These are phyloP conservation scores for Pseudomyrmex concolor DNA, from an alignment of 1,140 invertebrate genomes.

Conservation along the genomic window DNA sequence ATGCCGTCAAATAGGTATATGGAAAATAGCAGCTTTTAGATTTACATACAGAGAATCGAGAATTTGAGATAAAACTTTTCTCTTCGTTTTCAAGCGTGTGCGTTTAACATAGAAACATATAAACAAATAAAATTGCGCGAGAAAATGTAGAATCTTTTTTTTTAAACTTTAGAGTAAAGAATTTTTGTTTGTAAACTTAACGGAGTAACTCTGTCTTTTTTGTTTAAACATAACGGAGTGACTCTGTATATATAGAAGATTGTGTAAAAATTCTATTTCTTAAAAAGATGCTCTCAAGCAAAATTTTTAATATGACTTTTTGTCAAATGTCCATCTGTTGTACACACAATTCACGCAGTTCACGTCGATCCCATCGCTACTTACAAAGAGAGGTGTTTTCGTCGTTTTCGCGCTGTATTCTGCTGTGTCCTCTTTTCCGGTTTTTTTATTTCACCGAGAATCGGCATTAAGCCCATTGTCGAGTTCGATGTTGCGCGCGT, in stretches of 20 bases:
- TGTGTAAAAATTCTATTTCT: too few relatives aligned
- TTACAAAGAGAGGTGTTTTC: background rate
- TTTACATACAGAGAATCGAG: background rate
- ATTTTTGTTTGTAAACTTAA: too few relatives aligned
- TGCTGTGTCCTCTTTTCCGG: background rate
- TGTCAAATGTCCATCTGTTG: too few relatives aligned
- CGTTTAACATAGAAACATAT: background rate
- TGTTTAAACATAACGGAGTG: too few relatives aligned
- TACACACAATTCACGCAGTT: too few relatives aligned
- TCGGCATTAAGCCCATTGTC: constrained; percentile 50
- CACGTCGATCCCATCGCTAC: constrained; percentile 8
- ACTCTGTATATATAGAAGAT: too few relatives aligned
- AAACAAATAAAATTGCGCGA: background rate
- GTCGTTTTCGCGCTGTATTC: constrained; percentile 13
- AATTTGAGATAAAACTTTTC: background rate
- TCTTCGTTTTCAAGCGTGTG: background rate
- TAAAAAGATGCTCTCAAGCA: too few relatives aligned
- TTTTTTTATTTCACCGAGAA: constrained; percentile 14
- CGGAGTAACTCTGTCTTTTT: too few relatives aligned
- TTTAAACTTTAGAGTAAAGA: too few relatives aligned
- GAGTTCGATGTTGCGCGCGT: constrained; percentile 31
- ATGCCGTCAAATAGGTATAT: background rate
- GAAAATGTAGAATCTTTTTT: background rate
- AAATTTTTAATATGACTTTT: too few relatives aligned
- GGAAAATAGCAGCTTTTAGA: background rate